Evolutionary conservation across 2,888 invertebrate species (phyloP).

Genomic region (Crematogaster levior): DNA sequence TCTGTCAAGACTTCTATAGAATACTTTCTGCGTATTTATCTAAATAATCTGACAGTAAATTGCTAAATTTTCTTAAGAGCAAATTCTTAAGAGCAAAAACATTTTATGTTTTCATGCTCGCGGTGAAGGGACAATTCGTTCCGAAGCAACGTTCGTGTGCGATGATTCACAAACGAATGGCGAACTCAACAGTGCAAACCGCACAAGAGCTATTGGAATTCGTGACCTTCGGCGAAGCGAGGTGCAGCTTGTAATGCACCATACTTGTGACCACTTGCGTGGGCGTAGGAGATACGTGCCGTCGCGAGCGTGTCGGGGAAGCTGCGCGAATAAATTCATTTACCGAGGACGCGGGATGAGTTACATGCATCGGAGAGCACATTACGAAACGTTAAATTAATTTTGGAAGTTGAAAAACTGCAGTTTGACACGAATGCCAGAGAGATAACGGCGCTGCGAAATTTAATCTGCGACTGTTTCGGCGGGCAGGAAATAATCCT

Average conservation of each 20-base stretch:
- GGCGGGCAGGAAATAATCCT: conserved; percentile 12
- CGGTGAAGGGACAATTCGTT: conserved; percentile 9
- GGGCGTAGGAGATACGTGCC: conserved; percentile 67
- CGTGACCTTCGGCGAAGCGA: conserved; percentile 71
- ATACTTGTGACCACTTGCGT: conserved; percentile 68
- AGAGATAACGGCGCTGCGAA: neutral
- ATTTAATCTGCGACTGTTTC: conserved; percentile 26
- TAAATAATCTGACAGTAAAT: neutral
- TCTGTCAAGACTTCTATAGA: neutral
- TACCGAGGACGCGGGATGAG: conserved; percentile 25
- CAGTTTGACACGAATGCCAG: conserved; percentile 10
- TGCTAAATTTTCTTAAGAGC: neutral
- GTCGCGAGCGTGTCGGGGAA: conserved; percentile 53
- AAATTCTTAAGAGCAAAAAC: neutral
- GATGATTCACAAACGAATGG: conserved; percentile 71
- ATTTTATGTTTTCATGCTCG: neutral
- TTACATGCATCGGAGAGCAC: conserved; percentile 41
- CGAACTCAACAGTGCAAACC: conserved; percentile 57
- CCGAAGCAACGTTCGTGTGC: conserved; percentile 38
- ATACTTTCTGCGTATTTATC: neutral
- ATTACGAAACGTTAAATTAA: conserved; percentile 48
- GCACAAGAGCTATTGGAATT: conserved; percentile 71
- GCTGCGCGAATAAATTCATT: conserved; percentile 69
- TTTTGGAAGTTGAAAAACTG: conserved; percentile 41
- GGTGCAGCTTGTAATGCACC: conserved; percentile 71